phyloP scores from a whole-genome alignment of 2,113 vertebrate species.

The Choloepus hoffmanni region DNA sequence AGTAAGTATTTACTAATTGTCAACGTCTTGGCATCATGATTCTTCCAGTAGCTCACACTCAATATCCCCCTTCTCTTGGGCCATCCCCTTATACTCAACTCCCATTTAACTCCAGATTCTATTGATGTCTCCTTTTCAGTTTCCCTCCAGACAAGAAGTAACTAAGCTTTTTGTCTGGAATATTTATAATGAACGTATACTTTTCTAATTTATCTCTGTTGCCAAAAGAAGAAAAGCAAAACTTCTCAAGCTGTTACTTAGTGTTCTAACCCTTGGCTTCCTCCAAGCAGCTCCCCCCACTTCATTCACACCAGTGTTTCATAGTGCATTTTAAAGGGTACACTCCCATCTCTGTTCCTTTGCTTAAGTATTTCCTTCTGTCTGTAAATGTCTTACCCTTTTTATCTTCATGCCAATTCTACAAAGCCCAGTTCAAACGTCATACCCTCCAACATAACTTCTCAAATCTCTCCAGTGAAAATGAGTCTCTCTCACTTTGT shows the following conservation, averaged over 20 bases:
- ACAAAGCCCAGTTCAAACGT: background rate
- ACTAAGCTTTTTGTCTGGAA: background rate
- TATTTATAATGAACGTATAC: background rate
- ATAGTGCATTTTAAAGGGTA: background rate
- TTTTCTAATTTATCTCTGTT: background rate
- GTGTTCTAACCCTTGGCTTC: background rate
- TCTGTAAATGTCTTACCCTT: background rate
- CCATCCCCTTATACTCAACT: background rate
- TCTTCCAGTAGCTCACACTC: background rate
- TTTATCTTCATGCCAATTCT: background rate
- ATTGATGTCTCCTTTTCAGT: background rate
- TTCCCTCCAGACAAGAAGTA: background rate
- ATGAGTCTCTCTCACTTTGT: background rate
- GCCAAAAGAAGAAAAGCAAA: background rate
- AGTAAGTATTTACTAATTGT: background rate
- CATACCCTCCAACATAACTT: background rate
- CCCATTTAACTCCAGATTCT: background rate
- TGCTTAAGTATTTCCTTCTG: background rate
- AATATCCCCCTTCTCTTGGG: background rate
- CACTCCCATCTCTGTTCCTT: background rate
- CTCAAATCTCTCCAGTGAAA: background rate
- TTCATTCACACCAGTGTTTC: background rate
- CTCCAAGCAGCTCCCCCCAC: background rate
- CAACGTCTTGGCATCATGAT: background rate
- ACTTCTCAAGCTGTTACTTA: background rate